These are phyloP conservation scores for Callosobruchus maculatus DNA, from an alignment of 2,888 invertebrate genomes.

Conservation along the genomic window DNA sequence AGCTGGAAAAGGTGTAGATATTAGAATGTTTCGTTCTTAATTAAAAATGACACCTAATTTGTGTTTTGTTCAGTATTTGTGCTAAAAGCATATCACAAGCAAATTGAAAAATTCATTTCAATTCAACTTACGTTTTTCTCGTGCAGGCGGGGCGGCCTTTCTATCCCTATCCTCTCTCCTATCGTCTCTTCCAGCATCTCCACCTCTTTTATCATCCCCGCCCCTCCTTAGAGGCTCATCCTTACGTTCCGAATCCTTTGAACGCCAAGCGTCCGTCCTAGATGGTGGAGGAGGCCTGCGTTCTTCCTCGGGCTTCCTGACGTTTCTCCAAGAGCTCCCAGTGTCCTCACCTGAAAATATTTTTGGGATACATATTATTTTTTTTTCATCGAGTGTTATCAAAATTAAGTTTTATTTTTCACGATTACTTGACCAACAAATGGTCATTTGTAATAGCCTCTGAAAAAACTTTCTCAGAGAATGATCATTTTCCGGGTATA, in stretches of 20 bases:
- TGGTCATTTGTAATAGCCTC: too few species aligned
- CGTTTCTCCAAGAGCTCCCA: slow-evolving; percentile 24
- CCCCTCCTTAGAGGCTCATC: slow-evolving; percentile 28
- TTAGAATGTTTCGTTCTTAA: too few species aligned
- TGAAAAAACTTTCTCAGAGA: too few species aligned
- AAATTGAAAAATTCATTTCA: slow-evolving; percentile 1
- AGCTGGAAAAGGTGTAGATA: too few species aligned
- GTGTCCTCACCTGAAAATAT: slow-evolving; percentile 18
- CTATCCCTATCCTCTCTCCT: slow-evolving; percentile 13
- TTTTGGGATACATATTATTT: too few species aligned
- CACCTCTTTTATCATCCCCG: slow-evolving; percentile 11
- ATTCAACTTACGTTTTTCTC: slow-evolving; percentile 41
- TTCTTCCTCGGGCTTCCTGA: slow-evolving; percentile 22
- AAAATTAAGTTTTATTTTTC: too few species aligned
- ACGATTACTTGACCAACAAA: too few species aligned
- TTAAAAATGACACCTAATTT: too few species aligned
- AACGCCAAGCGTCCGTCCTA: slow-evolving; percentile 18
- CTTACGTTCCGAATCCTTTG: slow-evolving; percentile 19
- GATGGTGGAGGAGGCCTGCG: slow-evolving; percentile 15
- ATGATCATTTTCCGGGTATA: too few species aligned
- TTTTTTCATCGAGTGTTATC: too few species aligned
- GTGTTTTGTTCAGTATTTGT: too few species aligned
- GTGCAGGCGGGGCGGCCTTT: slow-evolving; percentile 23
- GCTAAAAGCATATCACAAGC: background rate
- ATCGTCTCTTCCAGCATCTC: background rate